Base-by-base conservation (phyloP, 2,113 vertebrate species). In the Zingel zingel region DNA sequence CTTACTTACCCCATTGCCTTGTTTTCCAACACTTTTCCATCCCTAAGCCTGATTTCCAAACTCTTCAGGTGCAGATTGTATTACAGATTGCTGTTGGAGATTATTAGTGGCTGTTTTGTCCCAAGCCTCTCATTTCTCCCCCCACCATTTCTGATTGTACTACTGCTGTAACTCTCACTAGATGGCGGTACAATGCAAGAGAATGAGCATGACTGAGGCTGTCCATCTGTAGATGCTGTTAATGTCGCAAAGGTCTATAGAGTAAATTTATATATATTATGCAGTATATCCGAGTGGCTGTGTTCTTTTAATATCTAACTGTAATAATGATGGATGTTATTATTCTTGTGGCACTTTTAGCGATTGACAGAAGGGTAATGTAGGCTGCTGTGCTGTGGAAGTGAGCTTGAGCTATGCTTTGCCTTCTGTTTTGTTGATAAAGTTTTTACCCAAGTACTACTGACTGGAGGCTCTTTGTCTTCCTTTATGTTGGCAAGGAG, bases 361-460 rank as follows among this genome's bases (percentile, higher is more conserved):
- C 70, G 70, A 80, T 83, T 63, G 72, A 88, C 89, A 65, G 75
- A 82, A 70, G 47, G 75, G 23, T 70, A 12, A 48, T 68, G 86
- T 90, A 62, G 79, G 79, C 75, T 82, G 58, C 71, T 86, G 83
- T 77, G 86, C 77, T 88, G 54, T 90, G 76, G 89, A 64, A 81
- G 72, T 92, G 81, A 90, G 87, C 89, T 91, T 87, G 79, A 90
- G 86, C 88, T 94, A 86, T 94, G 93, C 92, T 94, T 94, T 89
- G 86, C 91, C 87, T 87, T 94, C 89, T 86, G 88, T 89, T 94
- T 95, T 94, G 88, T 91, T 95, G 95, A 93, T 95, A 95, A 95
- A 95, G 91, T 95, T 95, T 96, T 86, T 94, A 94, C 84, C 83
- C 78, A 47, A 76, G 43, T 64, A 48, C 23, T 5, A 23, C 18